Evolutionary conservation across 1,140 invertebrate genomes (phyloP).

Genomic region (Propsilocerus akamusi): DNA sequence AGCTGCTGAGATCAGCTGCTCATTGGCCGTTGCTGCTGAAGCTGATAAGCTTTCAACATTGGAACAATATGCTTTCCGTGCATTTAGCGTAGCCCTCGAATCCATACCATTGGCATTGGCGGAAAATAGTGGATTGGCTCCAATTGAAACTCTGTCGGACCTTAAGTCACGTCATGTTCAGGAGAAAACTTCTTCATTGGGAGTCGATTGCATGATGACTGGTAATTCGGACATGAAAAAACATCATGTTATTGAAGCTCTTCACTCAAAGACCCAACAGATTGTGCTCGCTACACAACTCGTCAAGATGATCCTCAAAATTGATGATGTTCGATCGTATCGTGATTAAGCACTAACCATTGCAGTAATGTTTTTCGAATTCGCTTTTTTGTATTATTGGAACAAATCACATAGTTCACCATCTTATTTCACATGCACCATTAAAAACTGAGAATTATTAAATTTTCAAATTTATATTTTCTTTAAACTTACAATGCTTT

Average conservation of each 20-base stretch:
- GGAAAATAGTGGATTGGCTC: constrained; percentile 87
- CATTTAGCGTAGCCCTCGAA: constrained; percentile 91
- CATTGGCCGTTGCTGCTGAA: constrained; percentile 70
- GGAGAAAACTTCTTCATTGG: constrained; percentile 72
- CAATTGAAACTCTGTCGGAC: constrained; percentile 83
- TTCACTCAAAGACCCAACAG: constrained; percentile 95
- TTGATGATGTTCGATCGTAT: constrained; percentile 88
- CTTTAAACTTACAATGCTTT: too few relatives aligned
- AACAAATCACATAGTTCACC: too few relatives aligned
- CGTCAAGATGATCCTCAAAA: constrained; percentile 99
- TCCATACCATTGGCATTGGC: constrained; percentile 87
- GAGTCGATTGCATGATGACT: constrained; percentile 85
- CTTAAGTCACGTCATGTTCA: constrained; percentile 76
- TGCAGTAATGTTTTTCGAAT: too few relatives aligned
- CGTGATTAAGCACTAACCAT: constrained; percentile 30
- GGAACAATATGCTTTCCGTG: constrained; percentile 94
- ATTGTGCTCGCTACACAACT: constrained; percentile 90
- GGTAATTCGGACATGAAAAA: constrained; percentile 88
- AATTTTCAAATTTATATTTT: too few relatives aligned
- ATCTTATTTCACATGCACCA: too few relatives aligned
- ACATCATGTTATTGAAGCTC: constrained; percentile 92
- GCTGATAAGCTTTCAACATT: constrained; percentile 84
- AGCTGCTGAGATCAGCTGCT: constrained; percentile 88
- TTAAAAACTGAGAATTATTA: too few relatives aligned
- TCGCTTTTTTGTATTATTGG: too few relatives aligned